Base-by-base conservation (phyloP, 2,797 vertebrate species). In the Spinus olivaceus region DNA sequence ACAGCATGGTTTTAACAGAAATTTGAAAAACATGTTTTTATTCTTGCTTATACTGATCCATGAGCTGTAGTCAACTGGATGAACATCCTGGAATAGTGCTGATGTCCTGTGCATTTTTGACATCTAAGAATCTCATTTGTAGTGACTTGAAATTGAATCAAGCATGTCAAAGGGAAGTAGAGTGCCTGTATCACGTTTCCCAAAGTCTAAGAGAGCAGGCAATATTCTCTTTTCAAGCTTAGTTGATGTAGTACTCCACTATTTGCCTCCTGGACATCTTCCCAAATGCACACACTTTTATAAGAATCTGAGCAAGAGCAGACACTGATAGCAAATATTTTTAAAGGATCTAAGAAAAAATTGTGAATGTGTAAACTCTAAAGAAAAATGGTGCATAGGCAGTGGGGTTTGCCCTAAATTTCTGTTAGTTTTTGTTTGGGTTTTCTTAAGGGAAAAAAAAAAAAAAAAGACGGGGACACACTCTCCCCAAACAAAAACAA, bases 91-190 rank as follows among this genome's bases (percentile, higher is more conserved):
- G 41, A 51, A 47, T 44, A 53, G 51, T 41, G 32, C 8, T 84
- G 47, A 77, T 78, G 57, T 77, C 73, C 53, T 85, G 39, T 80
- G 73, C 21, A 24, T 78, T 91, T 91, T 42, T 90, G 63, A 39
- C 42, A 57, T n/a, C 23, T 69, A 37, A 85, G 22, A 91, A 91
- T 71, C 56, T 92, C 60, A 61, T 85, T 84, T 86, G 72, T 46
- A 90, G 51, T 64, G 60, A 70, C 30, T 79, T 84, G 76, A 94
- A 92, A 86, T 51, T 67, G 64, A 88, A 88, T 60, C 82, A 91
- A 73, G 42, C 46, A 22, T 85, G 70, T 47, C 63, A 74, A 76
- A 93, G 25, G 28, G 65, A 90, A 72, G 20, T 14, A 56, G 44
- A 67, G 21, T 54, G n/a, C 28, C 63, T 81, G 15, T 57, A 44